phyloP scores from a whole-genome alignment of 2,888 invertebrate species.

The Galeruca laticollis region DNA sequence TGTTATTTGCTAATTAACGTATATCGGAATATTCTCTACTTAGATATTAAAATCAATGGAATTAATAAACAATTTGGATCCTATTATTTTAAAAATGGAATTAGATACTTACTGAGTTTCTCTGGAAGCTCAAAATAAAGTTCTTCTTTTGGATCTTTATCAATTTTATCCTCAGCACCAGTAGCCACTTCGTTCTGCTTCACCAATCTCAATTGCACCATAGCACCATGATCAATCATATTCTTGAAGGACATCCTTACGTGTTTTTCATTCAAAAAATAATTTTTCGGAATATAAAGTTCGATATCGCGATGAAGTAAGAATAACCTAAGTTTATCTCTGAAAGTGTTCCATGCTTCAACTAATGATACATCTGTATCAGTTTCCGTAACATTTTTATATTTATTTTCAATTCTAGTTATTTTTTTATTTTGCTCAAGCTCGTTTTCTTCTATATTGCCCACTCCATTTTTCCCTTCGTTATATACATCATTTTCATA shows the following conservation, averaged over 20 bases:
- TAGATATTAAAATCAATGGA: no score
- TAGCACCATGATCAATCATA: background rate
- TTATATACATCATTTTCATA: background rate
- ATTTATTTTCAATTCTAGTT: background rate
- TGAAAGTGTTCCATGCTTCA: background rate
- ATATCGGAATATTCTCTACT: no score
- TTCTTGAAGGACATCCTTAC: slow-evolving; percentile 1
- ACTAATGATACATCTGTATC: background rate
- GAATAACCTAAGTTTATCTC: background rate
- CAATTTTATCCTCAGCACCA: slow-evolving; percentile 1
- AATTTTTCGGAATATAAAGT: background rate
- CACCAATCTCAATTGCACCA: background rate
- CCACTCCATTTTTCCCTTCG: background rate
- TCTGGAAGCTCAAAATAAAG: background rate
- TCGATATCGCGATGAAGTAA: background rate
- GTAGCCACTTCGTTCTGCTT: background rate
- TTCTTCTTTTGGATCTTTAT: background rate
- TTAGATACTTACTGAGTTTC: background rate
- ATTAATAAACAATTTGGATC: no score
- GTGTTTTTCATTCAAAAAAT: background rate
- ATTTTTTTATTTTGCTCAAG: background rate
- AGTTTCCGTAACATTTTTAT: background rate
- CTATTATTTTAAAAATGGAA: background rate
- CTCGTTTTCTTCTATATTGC: background rate
- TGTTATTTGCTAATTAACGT: no score